A percentile compares a stretch with the other conserved stretches of the same genome.
phyloP scores from a whole-genome alignment of 2,113 vertebrate species.

The Cranoglanis bouderius region DNA sequence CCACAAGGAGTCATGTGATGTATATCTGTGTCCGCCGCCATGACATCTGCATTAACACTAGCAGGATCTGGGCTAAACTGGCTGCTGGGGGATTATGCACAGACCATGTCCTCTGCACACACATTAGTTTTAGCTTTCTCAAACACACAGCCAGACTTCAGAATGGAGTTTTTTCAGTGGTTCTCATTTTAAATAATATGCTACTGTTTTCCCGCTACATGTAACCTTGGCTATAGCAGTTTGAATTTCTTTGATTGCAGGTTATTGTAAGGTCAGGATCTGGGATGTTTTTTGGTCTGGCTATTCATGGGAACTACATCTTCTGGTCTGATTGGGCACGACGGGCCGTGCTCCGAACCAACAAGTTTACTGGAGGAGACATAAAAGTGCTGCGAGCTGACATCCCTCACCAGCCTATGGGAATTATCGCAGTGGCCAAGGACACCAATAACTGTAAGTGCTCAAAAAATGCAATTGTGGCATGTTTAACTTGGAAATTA shows the following conservation, averaged over 20 bases:
- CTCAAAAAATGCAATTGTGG: background rate
- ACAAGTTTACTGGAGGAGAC: slow-evolving; percentile 93
- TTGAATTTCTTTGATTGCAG: slow-evolving; percentile 63
- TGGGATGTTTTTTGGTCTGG: slow-evolving; percentile 92
- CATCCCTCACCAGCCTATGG: slow-evolving; percentile 97
- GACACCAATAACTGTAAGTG: slow-evolving; percentile 97
- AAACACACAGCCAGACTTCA: slow-evolving; percentile 30
- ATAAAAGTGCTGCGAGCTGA: slow-evolving; percentile 92
- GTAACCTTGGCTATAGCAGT: background rate
- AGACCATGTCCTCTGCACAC: slow-evolving; percentile 42
- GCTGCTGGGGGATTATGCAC: slow-evolving; percentile 48
- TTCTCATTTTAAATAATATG: background rate
- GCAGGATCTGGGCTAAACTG: slow-evolving; percentile 73
- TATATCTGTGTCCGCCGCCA: slow-evolving; percentile 65
- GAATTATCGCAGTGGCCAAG: slow-evolving; percentile 91
- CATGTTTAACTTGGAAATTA: background rate
- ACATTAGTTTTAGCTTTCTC: slow-evolving; percentile 34
- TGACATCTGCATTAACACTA: slow-evolving; percentile 71
- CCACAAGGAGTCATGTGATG: slow-evolving; percentile 67
- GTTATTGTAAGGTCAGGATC: slow-evolving; percentile 92
- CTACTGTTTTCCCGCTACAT: background rate
- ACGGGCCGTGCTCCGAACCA: slow-evolving; percentile 89
- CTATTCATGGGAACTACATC: slow-evolving; percentile 92
- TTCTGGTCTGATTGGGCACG: slow-evolving; percentile 97
- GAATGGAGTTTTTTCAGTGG: slow-evolving; percentile 9